Evolutionary conservation across 2,113 vertebrate genomes (phyloP), one percentile per base, ranked within the genome.

Genomic region (Sigmodon hispidus): DNA sequence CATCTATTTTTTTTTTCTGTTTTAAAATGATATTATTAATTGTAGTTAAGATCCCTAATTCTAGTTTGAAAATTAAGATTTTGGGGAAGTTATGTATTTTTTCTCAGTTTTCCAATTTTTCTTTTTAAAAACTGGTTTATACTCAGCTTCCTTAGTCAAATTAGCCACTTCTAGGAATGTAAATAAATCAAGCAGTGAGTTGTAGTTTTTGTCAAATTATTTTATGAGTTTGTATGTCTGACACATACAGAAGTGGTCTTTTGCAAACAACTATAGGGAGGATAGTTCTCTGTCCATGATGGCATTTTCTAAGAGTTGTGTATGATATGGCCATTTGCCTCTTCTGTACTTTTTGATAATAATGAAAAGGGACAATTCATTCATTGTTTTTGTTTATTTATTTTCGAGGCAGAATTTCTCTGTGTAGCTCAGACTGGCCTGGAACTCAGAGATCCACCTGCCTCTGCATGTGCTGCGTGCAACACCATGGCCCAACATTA

Each of bases 11-110:
- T 40, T 94, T 95, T 57, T 34, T 45, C 87, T 92, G 17, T 90
- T 89, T 93, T 94, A 83, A 97, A 85, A 84, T 77, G 43, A 80
- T 90, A 13, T 50, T 84, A n/a, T 89, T 84, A 94, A 84, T 59
- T 90, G 11, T 77, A 91, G 50, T 93, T 59, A 85, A 45, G 87
- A 87, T 86, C 45, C 17, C 45, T 69, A 50, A 43, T 72, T 13
- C 77, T 86, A 72, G 11, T 77, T 96, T 89, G 75, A 88, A 94
- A 94, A 83, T 89, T 94, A 52, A 93, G 31, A 15, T 90, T 90
- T 95, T 89, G 79, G 45, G 43, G 84, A 3, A 12, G 89, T 84
- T 95, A 77, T 86, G 8, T 9, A 86, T 67, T 94, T 96, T 95
- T 2, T 92, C 85, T 50, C 75, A 90, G n/a, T 90, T 94, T 87